Base-by-base conservation (phyloP, 2,797 vertebrate genomes). In the Poliocrania exsul region DNA sequence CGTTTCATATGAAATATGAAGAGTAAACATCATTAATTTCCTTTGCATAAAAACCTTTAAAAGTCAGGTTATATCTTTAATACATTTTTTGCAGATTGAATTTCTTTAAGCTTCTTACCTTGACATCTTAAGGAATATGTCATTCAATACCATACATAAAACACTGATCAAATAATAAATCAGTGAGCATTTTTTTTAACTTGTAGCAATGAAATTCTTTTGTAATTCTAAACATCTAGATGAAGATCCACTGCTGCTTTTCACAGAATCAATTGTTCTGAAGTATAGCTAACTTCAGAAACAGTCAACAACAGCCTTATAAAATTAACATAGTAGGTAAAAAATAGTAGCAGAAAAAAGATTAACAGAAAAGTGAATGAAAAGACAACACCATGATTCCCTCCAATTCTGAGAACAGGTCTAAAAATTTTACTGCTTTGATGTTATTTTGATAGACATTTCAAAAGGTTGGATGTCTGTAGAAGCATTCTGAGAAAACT, bases 11-110 rank as follows among this genome's bases (percentile, higher is more conserved):
- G 44, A 81, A 93, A 93, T 81, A 78, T 35, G 82, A 83, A 83
- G 33, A 85, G 53, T 90, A 94, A 94, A 89, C 46, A 90, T 69
- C 9, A 88, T 94, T 85, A 80, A 82, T 87, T 92, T 93, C 19
- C 6, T 71, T 58, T 69, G 54, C 40, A 79, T 80, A 56, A 71
- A 72, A 75, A 19, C 37, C 16, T 79, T 88, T 78, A 13, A 82
- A 92, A 88, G 92, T 24, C 20, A 54, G 31, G 18, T 20, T 70
- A 56, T 35, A 5, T 42, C 28, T 66, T 88, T 75, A 79, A 66
- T 60, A 65, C 56, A 81, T 61, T 80, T 67, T 17, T 56, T 35
- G 29, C 21, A 80, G 47, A 71, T 19, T 65, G 5, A 17, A 82
- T 93, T 88, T 81, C 40, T 80, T 29, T 70, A 77, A 86, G 24